Evolutionary conservation across 37 sponge, comb jelly and placozoan species (phyloP).

Genomic region (Dysidea cf. avara): DNA sequence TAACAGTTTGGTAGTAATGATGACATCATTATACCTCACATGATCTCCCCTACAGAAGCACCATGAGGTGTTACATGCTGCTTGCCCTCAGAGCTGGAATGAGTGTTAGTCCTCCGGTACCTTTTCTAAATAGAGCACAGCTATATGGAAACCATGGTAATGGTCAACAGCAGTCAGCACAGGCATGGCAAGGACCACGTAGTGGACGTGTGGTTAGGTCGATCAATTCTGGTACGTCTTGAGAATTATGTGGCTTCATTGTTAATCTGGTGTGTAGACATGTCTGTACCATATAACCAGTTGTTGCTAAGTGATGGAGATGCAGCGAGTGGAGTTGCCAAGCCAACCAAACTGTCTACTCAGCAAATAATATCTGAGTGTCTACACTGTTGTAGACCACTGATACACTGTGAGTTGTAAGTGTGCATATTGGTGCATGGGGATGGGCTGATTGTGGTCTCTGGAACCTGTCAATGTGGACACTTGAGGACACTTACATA

Average conservation of each 20-base stretch:
- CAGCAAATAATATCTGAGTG: slow-evolving; percentile 51
- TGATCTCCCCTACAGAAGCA: slow-evolving; percentile 18
- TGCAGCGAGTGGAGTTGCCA: not conserved
- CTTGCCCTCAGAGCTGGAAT: slow-evolving; percentile 29
- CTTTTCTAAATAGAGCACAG: slow-evolving; percentile 43
- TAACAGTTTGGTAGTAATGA: too few relatives aligned
- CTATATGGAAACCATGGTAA: not conserved
- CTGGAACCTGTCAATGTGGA: too few relatives aligned
- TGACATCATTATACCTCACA: not conserved
- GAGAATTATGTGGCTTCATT: too few relatives aligned
- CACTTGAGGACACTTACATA: too few relatives aligned
- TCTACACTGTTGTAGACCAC: slow-evolving; percentile 67
- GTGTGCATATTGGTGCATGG: not conserved
- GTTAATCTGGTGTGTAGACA: too few relatives aligned
- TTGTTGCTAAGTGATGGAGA: slow-evolving; percentile 18
- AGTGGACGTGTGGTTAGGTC: slow-evolving; percentile 67
- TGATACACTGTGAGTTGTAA: slow-evolving; percentile 64
- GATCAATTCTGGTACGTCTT: slow-evolving; percentile 49
- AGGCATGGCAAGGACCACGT: slow-evolving; percentile 59
- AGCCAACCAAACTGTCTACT: not conserved
- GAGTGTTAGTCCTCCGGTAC: slow-evolving; percentile 39
- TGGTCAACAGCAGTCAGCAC: slow-evolving; percentile 38
- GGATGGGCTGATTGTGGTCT: too few relatives aligned
- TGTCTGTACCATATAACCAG: slow-evolving; percentile 46
- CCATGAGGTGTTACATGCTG: slow-evolving; percentile 31